phyloP scores from a whole-genome alignment of 2,797 vertebrate genomes.

The Chaetophractus vellerosus region DNA sequence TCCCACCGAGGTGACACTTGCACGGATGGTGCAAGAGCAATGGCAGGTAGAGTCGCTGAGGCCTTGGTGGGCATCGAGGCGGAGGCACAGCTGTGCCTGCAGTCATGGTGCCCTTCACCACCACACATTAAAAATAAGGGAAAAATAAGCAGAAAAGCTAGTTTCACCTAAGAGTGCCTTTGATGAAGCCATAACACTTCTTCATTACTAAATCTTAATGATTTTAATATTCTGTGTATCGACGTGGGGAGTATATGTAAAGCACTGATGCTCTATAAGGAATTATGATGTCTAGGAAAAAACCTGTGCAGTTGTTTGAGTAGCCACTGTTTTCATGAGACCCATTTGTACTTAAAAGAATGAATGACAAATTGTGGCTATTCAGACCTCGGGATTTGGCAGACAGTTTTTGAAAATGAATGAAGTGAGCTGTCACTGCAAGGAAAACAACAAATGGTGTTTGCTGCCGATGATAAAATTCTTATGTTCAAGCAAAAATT shows the following conservation, averaged over 20 bases:
- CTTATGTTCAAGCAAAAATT: conserved; percentile 19
- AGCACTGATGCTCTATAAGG: accelerated
- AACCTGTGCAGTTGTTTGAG: not conserved
- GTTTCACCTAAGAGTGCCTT: not conserved
- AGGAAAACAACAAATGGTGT: not conserved
- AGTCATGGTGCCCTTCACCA: not conserved
- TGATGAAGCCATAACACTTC: not conserved
- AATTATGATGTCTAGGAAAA: not conserved
- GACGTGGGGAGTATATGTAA: not conserved
- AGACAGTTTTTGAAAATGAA: not conserved
- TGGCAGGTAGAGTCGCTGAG: not conserved
- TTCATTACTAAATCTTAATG: not conserved
- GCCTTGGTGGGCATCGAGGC: not conserved
- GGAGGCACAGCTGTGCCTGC: not conserved
- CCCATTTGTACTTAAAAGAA: not conserved
- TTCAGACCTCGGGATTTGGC: not conserved
- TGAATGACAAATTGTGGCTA: not conserved
- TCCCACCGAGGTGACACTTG: too few species aligned
- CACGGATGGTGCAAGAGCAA: too few species aligned
- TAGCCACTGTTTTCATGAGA: not conserved
- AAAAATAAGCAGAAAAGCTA: not conserved
- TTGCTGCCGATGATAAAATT: not conserved
- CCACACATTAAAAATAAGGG: too few species aligned
- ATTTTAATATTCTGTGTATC: not conserved
- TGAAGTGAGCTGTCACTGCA: not conserved